Base-by-base conservation (phyloP, 2,888 invertebrate genomes). In the Punctoribates punctum region DNA sequence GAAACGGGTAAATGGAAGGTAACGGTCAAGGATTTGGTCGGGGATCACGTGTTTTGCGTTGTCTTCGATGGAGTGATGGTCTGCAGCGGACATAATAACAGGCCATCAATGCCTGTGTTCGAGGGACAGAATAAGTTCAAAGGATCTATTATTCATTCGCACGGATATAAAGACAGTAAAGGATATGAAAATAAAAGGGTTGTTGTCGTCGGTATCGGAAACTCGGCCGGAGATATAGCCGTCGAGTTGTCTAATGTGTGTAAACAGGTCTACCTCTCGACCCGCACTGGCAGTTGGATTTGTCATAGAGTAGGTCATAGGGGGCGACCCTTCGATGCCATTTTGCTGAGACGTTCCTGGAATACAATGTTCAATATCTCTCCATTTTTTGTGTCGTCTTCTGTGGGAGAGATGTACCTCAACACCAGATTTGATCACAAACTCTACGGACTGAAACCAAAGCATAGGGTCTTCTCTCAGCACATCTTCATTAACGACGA, bases 201-300 rank as follows among this genome's bases (percentile, higher is more conserved):
- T 2, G 82, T 86, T 29, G 82, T 86, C 3, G 81, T 86, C 27
- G 86, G 86, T 4, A 84, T 86, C 74, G 86, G 86, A 3, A 86
- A 86, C 79, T 86, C 86, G 0, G 85, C 83, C 0, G 83, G 82
- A 0, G 84, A 84, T 79, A 81, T 81, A 4, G 83, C 84, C 15
- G 84, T 84, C 1, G 85, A 84, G 74, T 79, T 85, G 25, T 81
- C 83, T 76, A 79, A 81, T 29, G 79, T 82, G n/a, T 79, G 82
- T 17, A 80, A 81, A 48, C 17, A 79, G 27, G 73, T 77, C 1
- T 85, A 83, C 77, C 78, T 86, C 54, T 83, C 84, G 38, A 85
- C 86, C 0, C 82, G 86, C 0, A 80, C 85, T 25, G 86, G 86
- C 4, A 84, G 85, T 13, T 86, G 86, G 86, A 82, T 86, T 11